Evolutionary conservation across 35 echinoderm and acorn worm species (phyloP), one percentile per base, ranked within the genome.

Genomic region (Heliocidaris tuberculata): DNA sequence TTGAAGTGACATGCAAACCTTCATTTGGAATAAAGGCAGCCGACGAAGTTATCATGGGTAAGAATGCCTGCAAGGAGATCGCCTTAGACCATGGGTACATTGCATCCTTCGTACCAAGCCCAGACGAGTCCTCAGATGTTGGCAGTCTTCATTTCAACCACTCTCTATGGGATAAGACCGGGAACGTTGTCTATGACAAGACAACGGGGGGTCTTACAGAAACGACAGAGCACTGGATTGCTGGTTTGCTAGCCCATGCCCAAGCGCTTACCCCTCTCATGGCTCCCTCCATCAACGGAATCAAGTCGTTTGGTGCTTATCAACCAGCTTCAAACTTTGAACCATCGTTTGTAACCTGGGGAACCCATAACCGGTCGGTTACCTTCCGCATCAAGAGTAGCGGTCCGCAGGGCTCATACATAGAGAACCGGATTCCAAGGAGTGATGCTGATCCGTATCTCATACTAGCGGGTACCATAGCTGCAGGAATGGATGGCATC

Each of bases 401-500:
- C 59, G 88, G 54, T 0, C 47, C 88, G 5, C 47, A 59, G 11
- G 47, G 92, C 31, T 95, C 88, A 6, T 94, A 94, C 93, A 48
- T 96, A 19, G 95, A 96, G 78, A 94, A 96, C 85, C 90, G 95
- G 29, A 52, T 96, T 48, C 61, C 61, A 47, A 85, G 59, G 6
- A 49, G 85, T 49, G 78, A 48, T 29, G 85, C 93, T 50, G 94
- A 96, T 31, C 95, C 95, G 1, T 96, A 96, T 90, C 49, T 96
- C 1, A 12, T 88, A 8, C 95, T 96, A 59, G 95, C 95, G 59
- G 95, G 85, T 88, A 94, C 85, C 30, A 54, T 96, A 60, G 95
- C 95, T 50, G 95, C 95, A 52, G 95, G 95, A 30, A 7, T 96
- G 85, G 95, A 96, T 59, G 95, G 95, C 12, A 88, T 96, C 61